Conservation (phyloP, 92 coral and sea anemone species). For the Zoanthus gigantus region DNA sequence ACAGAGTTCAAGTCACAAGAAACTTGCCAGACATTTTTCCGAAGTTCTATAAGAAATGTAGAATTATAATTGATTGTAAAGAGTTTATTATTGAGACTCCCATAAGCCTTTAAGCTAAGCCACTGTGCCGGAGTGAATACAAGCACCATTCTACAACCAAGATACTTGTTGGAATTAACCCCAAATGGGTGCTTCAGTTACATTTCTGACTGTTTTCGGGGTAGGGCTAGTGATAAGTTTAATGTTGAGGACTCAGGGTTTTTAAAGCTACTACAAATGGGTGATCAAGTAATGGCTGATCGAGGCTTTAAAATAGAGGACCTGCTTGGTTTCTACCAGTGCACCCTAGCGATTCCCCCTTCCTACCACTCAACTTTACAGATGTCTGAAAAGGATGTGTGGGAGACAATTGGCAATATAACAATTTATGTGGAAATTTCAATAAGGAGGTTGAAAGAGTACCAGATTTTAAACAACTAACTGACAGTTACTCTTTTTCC, state of each 20-base stretch:
- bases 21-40: slow-evolving; percentile 33
- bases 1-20: slow-evolving; percentile 14
- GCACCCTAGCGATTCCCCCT: slow-evolving; percentile 48
- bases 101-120: slow-evolving; percentile 9
- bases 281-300: slow-evolving; percentile 51
- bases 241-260: slow-evolving; percentile 41
- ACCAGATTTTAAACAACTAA: slow-evolving; percentile 52
- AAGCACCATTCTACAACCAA: slow-evolving; percentile 43
- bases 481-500: slow-evolving; percentile 62
- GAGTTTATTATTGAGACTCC: slow-evolving; percentile 48
- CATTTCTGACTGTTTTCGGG: slow-evolving; percentile 35
- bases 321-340: slow-evolving; percentile 25
- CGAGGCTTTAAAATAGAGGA: slow-evolving; percentile 40
- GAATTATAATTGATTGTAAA: slow-evolving; percentile 34
- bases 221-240: slow-evolving; percentile 40
- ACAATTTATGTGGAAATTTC: slow-evolving; percentile 24
- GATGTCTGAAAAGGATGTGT: slow-evolving; percentile 32
- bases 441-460: slow-evolving; percentile 57
- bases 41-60: slow-evolving; percentile 29
- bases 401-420: slow-evolving; percentile 14
- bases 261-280: slow-evolving; percentile 11
- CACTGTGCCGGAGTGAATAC: slow-evolving; percentile 43
- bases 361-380: slow-evolving; percentile 26
- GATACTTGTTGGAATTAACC: slow-evolving; percentile 37
- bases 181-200: slow-evolving; percentile 42